Evolutionary conservation across 2,797 vertebrate species (phyloP), one percentile per base, ranked within the genome.

Genomic region (Alca torda): DNA sequence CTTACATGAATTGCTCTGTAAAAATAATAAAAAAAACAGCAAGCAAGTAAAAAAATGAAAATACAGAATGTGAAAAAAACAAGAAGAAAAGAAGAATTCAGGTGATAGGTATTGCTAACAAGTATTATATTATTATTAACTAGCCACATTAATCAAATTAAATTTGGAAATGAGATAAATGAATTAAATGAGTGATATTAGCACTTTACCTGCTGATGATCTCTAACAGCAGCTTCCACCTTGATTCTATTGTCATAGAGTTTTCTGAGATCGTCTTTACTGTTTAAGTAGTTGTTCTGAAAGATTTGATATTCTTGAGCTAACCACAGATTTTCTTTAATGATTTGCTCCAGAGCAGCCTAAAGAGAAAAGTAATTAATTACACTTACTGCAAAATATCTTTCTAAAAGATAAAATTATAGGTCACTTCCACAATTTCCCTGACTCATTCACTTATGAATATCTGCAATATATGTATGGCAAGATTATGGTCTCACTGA

Each of bases 311-410:
- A 99, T 80, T 98, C 96, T 33, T 93, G 96, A 68, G 98, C 98
- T 96, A 99, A 97, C 60, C 46, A 94, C 39, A 93, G 41, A 82
- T 99, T 99, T 97, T 99, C 98, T 86, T 84, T 51, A 60, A 99
- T 90, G 2, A 93, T 95, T 74, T 93, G 39, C 48, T 95, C 73
- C 76, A 99, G 97, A 48, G 79, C 46, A 93, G 94, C 91, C 99
- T 99, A 94, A 54, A 97, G 39, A 95, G 59, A 96, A 75, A 95
- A 65, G 60, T 46, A 79, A 75, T 45, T 82, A n/a, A 79, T 95
- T 82, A 78, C 7, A 31, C 4, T 91, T 69, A 90, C 39, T 86
- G 41, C n/a, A 48, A 69, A 89, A 79, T 39, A 31, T 9, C 21
- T 84, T 84, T 57, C 53, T 91, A 72, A 91, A 77, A 69, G 84